phyloP scores from a whole-genome alignment of 2,113 vertebrate species.

The Potamarius usumacintae region DNA sequence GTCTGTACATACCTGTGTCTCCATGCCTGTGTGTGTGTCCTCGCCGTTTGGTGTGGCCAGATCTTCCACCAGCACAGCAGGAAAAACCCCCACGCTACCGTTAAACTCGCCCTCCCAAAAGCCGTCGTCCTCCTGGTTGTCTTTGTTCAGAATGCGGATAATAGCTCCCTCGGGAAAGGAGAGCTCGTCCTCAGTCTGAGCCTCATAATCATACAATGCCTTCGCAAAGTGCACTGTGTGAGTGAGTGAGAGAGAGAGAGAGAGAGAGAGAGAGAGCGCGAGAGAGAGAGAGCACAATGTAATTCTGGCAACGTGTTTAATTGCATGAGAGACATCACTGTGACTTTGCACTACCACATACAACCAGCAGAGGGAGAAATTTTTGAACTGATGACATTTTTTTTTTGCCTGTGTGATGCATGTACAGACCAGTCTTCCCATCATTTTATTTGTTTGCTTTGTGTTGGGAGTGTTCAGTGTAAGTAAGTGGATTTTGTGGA shows the following conservation, averaged over 20 bases:
- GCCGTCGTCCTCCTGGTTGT: constrained; percentile 94
- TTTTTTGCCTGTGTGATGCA: background rate
- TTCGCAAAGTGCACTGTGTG: constrained; percentile 84
- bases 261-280: background rate
- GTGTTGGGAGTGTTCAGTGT: background rate
- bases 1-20: constrained; percentile 70
- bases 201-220: constrained; percentile 97
- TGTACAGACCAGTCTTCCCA: constrained; percentile 3
- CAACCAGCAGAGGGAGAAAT: constrained; percentile 22
- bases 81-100: constrained; percentile 88
- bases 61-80: constrained; percentile 92
- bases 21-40: constrained; percentile 72
- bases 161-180: constrained; percentile 93
- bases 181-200: constrained; percentile 92
- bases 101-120: constrained; percentile 98
- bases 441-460: background rate
- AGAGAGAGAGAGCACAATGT: background rate
- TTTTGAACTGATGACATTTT: background rate
- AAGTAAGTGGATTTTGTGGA: background rate
- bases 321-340: background rate
- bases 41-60: constrained; percentile 81
- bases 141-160: constrained; percentile 92
- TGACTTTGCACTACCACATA: constrained; percentile 16
- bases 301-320: background rate
- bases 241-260: background rate